Conservation (phyloP, 1,140 invertebrate species). For the Heterodera schachtii region DNA sequence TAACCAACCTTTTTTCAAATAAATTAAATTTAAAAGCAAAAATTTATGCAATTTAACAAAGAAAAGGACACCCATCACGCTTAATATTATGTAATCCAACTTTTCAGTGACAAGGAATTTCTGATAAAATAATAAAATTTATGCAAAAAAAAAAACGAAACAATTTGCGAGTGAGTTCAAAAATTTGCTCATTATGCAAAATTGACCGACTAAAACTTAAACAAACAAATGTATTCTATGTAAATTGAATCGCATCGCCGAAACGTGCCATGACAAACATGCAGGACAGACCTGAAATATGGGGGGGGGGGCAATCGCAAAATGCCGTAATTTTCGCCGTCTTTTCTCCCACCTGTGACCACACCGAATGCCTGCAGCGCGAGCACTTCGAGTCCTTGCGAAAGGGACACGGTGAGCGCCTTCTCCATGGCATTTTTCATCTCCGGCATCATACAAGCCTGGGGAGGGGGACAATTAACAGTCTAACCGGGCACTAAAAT, state of each 20-base stretch:
- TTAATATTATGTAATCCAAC: no score
- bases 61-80: no score
- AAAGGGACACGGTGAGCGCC: conserved; percentile 52
- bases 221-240: background rate
- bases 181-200: background rate
- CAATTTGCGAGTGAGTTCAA: background rate
- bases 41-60: no score
- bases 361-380: conserved; percentile 54
- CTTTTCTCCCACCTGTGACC: conserved; percentile 23
- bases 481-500: no score
- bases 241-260: conserved; percentile 51
- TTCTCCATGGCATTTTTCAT: conserved; percentile 66
- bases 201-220: background rate
- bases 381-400: conserved; percentile 59
- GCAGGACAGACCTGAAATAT: conserved; percentile 34
- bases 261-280: conserved; percentile 59
- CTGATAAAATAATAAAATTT: background rate
- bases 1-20: no score
- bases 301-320: no score
- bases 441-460: conserved; percentile 64
- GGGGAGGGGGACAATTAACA: no score
- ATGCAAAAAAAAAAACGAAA: background rate
- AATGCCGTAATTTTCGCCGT: no score
- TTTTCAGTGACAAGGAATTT: no score
- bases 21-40: no score